A percentile compares a stretch with the other conserved stretches of the same genome.
These are phyloP conservation scores for Myripristis jacobus DNA, from an alignment of 2,797 vertebrate genomes.

Conservation along the genomic window DNA sequence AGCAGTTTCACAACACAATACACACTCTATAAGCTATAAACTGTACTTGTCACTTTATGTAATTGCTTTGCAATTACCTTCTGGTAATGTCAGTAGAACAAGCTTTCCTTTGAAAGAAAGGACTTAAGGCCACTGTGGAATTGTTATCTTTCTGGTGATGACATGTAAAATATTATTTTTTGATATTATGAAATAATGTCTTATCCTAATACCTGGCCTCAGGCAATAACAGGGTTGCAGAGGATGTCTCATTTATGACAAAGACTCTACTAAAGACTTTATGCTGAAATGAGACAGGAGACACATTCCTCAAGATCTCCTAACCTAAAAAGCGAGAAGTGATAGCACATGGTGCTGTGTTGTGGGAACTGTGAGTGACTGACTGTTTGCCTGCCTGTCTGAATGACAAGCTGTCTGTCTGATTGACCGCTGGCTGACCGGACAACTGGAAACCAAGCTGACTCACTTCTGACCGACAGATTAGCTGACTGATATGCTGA, in stretches of 20 bases:
- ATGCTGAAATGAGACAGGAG: background rate
- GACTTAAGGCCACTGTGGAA: background rate
- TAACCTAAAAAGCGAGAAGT: slow-evolving; percentile 1
- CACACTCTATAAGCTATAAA: background rate
- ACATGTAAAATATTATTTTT: background rate
- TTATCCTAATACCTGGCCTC: background rate
- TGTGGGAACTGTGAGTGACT: slow-evolving; percentile 22
- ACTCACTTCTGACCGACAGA: slow-evolving; percentile 36
- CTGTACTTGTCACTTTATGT: slow-evolving; percentile 3
- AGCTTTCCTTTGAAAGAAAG: background rate
- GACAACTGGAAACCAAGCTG: slow-evolving; percentile 23
- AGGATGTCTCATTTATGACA: background rate
- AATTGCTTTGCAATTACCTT: background rate
- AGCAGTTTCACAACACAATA: slow-evolving; percentile 5
- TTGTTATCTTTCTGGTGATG: background rate
- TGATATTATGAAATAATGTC: background rate
- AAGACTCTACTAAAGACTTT: too few species aligned
- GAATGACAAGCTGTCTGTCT: slow-evolving; percentile 60
- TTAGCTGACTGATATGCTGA: slow-evolving; percentile 57
- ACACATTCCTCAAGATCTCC: background rate
- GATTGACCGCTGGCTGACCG: slow-evolving; percentile 53
- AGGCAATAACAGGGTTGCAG: background rate
- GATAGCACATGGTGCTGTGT: slow-evolving; percentile 9
- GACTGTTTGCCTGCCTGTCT: slow-evolving; percentile 38
- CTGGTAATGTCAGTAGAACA: background rate